These are phyloP conservation scores for Acanthaster planci DNA, from an alignment of 35 echinoderm and acorn worm genomes.

Conservation along the genomic window DNA sequence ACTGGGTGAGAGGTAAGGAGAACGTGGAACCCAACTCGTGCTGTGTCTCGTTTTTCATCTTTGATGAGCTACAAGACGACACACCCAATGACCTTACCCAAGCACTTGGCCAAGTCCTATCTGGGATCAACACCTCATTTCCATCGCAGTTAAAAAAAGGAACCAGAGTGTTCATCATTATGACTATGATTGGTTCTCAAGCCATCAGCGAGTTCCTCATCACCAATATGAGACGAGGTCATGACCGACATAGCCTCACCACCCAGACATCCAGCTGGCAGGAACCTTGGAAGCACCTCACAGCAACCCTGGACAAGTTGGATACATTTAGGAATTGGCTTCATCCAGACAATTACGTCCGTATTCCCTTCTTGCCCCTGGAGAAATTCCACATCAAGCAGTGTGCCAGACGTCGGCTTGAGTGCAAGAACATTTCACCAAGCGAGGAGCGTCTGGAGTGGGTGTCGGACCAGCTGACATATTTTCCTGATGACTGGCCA, in stretches of 20 bases:
- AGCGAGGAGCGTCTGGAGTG: conserved; percentile 40
- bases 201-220: neutral
- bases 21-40: neutral
- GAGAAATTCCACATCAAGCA: conserved; percentile 49
- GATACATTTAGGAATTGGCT: neutral
- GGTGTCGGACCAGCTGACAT: conserved; percentile 57
- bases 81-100: conserved; percentile 22
- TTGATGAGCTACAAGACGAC: conserved; percentile 33
- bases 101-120: neutral
- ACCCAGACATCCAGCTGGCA: neutral
- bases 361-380: conserved; percentile 57
- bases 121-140: neutral
- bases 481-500: conserved; percentile 34
- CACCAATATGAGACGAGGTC: conserved; percentile 5
- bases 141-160: neutral
- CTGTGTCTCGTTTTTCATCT: conserved; percentile 22
- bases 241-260: neutral
- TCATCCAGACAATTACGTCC: neutral
- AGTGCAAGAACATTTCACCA: conserved; percentile 23
- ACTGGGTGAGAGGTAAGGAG: conserved; percentile 1
- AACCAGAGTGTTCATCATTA: neutral
- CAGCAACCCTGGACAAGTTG: conserved; percentile 1
- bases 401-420: conserved; percentile 27
- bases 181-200: neutral
- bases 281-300: conserved; percentile 10